Evolutionary conservation across 2,113 vertebrate species (phyloP), one percentile per base, ranked within the genome.

Genomic region (Rhombomys opimus): DNA sequence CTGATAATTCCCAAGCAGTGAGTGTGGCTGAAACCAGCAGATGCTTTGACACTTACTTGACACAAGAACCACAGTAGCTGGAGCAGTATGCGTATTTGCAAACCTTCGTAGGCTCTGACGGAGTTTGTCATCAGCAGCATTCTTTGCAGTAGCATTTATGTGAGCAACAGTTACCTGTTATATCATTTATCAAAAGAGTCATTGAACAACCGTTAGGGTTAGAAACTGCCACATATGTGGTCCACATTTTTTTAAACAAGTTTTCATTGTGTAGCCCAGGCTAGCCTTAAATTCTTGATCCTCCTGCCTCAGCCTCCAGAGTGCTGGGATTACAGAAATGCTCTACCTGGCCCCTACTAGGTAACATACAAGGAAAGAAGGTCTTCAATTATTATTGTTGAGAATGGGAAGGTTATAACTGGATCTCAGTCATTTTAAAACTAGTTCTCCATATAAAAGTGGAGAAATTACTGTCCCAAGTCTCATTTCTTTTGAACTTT

Each of bases 61-160:
- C 22, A 99, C 99, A 14, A 99, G 99, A 72, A 99, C 99, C 84
- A 99, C 99, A 4, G 99, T 99, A 78, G 99, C 99, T 22, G 99
- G 99, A 86, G 99, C 99, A 2, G 99, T 98, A 97, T 99, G 99
- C 0, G 99, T 99, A 68, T 99, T 99, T 9, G 99, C 99, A 91
- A 99, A 99, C 84, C 99, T 99, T 22, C 99, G 98, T 1, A 99
- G 98, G 95, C 99, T 99, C 98, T 99, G 99, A 25, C 99, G 98
- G 78, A 99, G 99, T 85, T 99, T 99, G 96, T 99, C 99, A 87
- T 99, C 99, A 13, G 99, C 99, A 86, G 99, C 99, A 35, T 99
- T 99, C 98, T 99, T 99, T 57, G 99, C 99, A n/a, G 99, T 99
- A 89, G 99, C 99, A 41, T 99, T 99, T 96, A 99, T 99, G 92